Percentiles rank a stretch among this genome's conserved stretches.
Conservation (phyloP, 2,888 invertebrate genomes). For the Furcula furcula region DNA sequence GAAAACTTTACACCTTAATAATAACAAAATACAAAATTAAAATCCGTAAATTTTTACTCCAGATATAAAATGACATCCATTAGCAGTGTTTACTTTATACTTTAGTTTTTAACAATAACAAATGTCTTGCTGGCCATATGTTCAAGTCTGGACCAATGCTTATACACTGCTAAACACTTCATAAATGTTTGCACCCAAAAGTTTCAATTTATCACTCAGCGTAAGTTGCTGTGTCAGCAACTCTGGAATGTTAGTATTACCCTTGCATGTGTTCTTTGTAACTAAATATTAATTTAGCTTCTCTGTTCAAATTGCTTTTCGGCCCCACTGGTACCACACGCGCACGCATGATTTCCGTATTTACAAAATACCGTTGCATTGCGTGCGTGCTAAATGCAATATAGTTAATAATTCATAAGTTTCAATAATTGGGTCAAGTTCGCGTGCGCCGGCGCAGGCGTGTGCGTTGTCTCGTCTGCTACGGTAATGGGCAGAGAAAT, state of each 20-base stretch:
- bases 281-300: no score
- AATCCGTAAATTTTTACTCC: conserved; percentile 11
- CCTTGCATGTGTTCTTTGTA: conserved; percentile 78
- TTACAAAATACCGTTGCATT: conserved; percentile 25
- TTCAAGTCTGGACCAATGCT: neutral
- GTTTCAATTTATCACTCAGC: conserved; percentile 90
- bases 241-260: conserved; percentile 81
- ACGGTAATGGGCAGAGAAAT: conserved; percentile 13
- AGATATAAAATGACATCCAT: conserved; percentile 3
- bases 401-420: conserved; percentile 58
- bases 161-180: conserved; percentile 88
- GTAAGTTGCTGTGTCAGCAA: conserved; percentile 89
- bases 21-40: conserved; percentile 18
- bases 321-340: conserved; percentile 4
- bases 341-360: conserved; percentile 20
- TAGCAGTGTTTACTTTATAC: no score
- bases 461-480: conserved; percentile 20
- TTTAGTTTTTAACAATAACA: conserved; percentile 1
- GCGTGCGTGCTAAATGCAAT: conserved; percentile 29
- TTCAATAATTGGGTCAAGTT: conserved; percentile 64
- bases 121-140: conserved; percentile 1
- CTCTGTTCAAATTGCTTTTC: no score
- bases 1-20: conserved; percentile 10
- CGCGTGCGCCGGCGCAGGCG: conserved; percentile 34
- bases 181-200: conserved; percentile 94